Base-by-base conservation (phyloP, 1,140 invertebrate genomes). In the Metaphire vulgaris region DNA sequence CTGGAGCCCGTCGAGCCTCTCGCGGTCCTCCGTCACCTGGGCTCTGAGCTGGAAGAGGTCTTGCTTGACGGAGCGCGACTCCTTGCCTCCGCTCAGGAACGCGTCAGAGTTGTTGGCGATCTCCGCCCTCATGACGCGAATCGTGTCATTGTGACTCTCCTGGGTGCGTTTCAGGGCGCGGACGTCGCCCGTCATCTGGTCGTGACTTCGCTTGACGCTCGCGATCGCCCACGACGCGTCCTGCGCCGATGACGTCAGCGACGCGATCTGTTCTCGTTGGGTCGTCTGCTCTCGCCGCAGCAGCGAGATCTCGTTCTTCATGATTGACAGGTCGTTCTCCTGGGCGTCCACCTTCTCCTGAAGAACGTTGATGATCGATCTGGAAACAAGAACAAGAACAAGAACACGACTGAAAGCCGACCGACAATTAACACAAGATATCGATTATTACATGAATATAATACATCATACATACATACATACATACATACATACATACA, bases 311-410 rank as follows among this genome's bases (percentile, higher is more conserved):
- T 56, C 41, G 41, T 56, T 56, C 41, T 56, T 56, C 41, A 56
- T 56, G 41, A 56, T 56, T 56, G 41, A 56, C 41, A 56, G 41
- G 41, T 56, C 41, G 41, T 56, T 56, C 41, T 56, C 41, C 41
- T 56, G 41, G 6, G 41, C 41, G 6, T 56, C 41, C 41, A 56
- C 41, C 21, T 56, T 56, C 41, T 56, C 41, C 21, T 56, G 41
- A 56, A 56, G 41, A 21, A 56, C 41, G 41, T 56, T 56, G 41
- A 56, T 56, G 6, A 56, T 56, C 6, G 41, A 56, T 56, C 41
- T 56, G 21, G 41, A 56, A 56, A 56, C 41, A n/a, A n/a, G n/a
- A 56, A 56, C 21, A 56, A 56, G 41, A 56, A 21, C 41, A 56
- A 21, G 6, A 6, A 56, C 41, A 56, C 41, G 41, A n/a, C n/a